phyloP scores from a whole-genome alignment of 2,797 vertebrate genomes.

The Siniperca scherzeri region DNA sequence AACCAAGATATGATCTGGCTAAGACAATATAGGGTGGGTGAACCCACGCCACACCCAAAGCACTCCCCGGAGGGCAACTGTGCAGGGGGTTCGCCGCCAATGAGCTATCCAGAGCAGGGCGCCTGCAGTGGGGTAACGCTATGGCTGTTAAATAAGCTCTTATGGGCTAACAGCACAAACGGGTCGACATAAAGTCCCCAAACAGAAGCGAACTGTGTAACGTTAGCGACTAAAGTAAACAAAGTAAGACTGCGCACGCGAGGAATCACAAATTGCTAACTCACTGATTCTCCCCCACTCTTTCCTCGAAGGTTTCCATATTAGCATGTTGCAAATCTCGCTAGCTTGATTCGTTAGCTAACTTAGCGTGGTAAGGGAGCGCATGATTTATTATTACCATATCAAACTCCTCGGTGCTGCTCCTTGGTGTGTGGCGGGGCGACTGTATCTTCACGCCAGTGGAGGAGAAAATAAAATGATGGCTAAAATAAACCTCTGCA shows the following conservation, averaged over 20 bases:
- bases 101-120: constrained; percentile 39
- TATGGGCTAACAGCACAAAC: constrained; percentile 40
- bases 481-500: not conserved
- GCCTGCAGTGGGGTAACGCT: constrained; percentile 18
- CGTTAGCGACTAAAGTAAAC: not conserved
- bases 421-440: constrained; percentile 23
- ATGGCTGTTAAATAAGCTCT: constrained; percentile 23
- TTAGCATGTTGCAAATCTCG: constrained; percentile 51
- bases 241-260: not conserved
- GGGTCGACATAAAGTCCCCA: constrained; percentile 3
- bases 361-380: constrained; percentile 48
- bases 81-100: constrained; percentile 68
- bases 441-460: constrained; percentile 56
- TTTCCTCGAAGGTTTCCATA: not conserved
- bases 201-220: not conserved
- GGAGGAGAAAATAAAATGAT: not conserved
- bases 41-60: constrained; percentile 82
- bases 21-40: constrained; percentile 53
- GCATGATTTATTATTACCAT: constrained; percentile 60
- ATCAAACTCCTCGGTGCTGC: constrained; percentile 32
- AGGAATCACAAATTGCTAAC: not conserved
- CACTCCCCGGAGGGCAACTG: constrained; percentile 62
- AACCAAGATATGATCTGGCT: not conserved
- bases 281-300: not conserved
- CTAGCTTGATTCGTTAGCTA: constrained; percentile 62